Evolutionary conservation across 2,113 vertebrate species (phyloP).

Genomic region (Nematolebias whitei): DNA sequence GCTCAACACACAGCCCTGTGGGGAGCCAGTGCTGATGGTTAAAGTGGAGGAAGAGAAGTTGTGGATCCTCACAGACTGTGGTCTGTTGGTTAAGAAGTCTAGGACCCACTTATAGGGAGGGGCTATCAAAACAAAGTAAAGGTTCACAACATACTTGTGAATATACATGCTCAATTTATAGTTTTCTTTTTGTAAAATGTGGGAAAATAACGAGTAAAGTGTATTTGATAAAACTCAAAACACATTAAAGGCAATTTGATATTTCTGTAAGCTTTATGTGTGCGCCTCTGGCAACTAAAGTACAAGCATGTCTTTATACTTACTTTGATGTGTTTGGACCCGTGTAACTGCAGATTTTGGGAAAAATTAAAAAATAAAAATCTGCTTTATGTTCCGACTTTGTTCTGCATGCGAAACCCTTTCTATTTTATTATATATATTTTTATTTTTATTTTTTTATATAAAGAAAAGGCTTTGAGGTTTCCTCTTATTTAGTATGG

Average conservation of each 20-base stretch:
- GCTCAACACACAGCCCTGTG: too few relatives aligned
- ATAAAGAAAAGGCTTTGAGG: constrained; percentile 1
- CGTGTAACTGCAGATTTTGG: neutral
- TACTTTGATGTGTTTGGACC: constrained; percentile 4
- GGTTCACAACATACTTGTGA: too few relatives aligned
- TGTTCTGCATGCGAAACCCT: neutral
- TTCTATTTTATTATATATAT: neutral
- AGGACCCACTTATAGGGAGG: too few relatives aligned
- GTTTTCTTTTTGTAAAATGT: neutral
- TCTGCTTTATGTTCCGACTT: neutral
- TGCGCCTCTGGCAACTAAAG: neutral
- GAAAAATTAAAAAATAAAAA: too few relatives aligned
- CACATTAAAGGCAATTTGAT: neutral
- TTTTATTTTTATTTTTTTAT: neutral
- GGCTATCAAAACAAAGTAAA: too few relatives aligned
- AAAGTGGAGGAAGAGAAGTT: too few relatives aligned
- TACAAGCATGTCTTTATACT: neutral
- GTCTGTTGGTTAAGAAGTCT: too few relatives aligned
- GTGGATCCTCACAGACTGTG: too few relatives aligned
- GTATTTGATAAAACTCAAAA: neutral
- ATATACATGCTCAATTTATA: neutral
- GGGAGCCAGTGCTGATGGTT: too few relatives aligned
- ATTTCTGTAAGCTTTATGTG: neutral
- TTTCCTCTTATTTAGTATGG: neutral
- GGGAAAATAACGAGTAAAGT: neutral